Percentiles rank a stretch among this genome's conserved stretches.
These are phyloP conservation scores for Nomada hirtipes DNA, from an alignment of 2,888 invertebrate genomes.

Conservation along the genomic window DNA sequence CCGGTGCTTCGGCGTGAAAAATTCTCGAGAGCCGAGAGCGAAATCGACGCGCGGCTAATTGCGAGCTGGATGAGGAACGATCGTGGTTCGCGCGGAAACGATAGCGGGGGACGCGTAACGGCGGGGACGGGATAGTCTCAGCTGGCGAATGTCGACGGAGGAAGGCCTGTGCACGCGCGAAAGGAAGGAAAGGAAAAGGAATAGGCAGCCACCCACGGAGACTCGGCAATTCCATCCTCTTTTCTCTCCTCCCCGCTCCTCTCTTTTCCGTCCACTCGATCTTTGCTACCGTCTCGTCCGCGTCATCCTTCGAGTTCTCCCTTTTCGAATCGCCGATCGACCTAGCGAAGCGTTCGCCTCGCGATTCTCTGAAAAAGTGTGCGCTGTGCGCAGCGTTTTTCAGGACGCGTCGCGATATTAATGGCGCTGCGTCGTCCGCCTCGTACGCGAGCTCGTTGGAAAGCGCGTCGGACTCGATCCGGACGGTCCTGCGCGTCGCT, in stretches of 20 bases:
- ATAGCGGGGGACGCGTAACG: conserved; percentile 40
- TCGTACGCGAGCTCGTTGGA: conserved; percentile 34
- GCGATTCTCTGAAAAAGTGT: neutral
- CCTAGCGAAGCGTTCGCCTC: neutral
- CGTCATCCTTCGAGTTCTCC: neutral
- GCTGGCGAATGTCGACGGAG: neutral
- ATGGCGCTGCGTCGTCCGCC: conserved; percentile 30
- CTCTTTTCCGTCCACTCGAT: neutral
- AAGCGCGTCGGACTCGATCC: conserved; percentile 66
- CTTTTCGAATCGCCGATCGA: neutral
- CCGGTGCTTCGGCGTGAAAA: neutral
- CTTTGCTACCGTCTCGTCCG: conserved; percentile 21
- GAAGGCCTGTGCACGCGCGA: neutral
- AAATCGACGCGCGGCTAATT: neutral
- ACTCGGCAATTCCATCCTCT: conserved; percentile 16
- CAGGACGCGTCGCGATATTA: conserved; percentile 41
- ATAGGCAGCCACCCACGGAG: conserved; percentile 68
- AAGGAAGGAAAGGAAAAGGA: conserved; percentile 52
- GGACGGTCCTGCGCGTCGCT: conserved; percentile 80
- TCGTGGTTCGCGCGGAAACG: conserved; percentile 11
- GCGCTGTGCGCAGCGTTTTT: conserved; percentile 5
- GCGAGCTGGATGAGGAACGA: neutral
- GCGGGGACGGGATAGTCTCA: conserved; percentile 25
- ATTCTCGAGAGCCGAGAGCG: neutral
- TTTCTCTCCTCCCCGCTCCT: neutral